Evolutionary conservation across 2,113 vertebrate species (phyloP).

Genomic region (Coturnix japonica): DNA sequence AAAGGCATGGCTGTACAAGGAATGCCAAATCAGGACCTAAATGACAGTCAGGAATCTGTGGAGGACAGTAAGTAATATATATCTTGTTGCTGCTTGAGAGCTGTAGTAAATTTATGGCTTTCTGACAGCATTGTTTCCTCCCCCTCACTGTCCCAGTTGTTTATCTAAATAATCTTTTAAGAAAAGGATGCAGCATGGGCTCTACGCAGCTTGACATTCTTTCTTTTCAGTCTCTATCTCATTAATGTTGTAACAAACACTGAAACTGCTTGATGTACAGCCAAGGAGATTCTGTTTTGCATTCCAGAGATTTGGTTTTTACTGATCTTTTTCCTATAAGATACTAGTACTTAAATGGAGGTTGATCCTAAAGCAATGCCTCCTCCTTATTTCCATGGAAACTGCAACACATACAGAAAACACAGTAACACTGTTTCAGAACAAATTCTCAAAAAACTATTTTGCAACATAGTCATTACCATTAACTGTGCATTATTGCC

Average conservation of each 20-base stretch:
- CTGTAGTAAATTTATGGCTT: conserved; percentile 46
- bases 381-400: neutral
- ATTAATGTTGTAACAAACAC: neutral
- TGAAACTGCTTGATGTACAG: conserved; percentile 18
- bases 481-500: neutral
- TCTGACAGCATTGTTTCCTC: conserved; percentile 26
- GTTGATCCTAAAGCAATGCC: neutral
- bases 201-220: neutral
- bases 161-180: conserved; percentile 57
- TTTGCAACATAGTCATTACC: neutral
- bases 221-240: conserved; percentile 5
- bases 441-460: neutral
- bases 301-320: neutral
- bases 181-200: neutral
- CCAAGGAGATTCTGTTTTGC: neutral
- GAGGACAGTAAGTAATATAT: conserved; percentile 50
- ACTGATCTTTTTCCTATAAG: neutral
- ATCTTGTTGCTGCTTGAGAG: conserved; percentile 16
- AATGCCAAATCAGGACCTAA: conserved; percentile 51
- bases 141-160: conserved; percentile 42
- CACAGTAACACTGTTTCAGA: neutral
- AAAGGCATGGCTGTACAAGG: conserved; percentile 17
- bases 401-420: neutral
- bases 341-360: neutral
- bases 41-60: conserved; percentile 57